These are phyloP conservation scores for Leuciscus waleckii DNA, from an alignment of 2,797 vertebrate species.

Conservation along the genomic window DNA sequence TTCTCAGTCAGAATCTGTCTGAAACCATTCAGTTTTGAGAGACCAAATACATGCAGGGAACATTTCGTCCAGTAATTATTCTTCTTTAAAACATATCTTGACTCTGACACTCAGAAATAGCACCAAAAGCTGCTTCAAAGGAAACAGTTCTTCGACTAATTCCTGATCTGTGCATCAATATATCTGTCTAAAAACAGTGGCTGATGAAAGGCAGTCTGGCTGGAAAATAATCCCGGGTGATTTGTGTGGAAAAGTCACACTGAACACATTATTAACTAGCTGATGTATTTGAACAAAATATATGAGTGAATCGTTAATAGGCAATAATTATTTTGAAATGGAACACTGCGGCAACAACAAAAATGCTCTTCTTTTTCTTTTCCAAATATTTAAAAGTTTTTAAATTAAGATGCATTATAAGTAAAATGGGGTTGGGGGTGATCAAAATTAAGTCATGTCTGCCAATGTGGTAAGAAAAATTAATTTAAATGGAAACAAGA, in stretches of 20 bases:
- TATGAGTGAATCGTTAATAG: background rate
- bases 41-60: background rate
- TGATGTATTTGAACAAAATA: background rate
- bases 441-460: too few relatives aligned
- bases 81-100: background rate
- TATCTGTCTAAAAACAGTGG: too few relatives aligned
- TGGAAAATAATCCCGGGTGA: background rate
- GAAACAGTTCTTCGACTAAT: background rate
- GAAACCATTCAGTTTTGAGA: background rate
- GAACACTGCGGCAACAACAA: too few relatives aligned
- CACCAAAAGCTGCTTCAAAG: background rate
- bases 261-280: background rate
- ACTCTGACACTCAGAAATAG: background rate
- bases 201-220: slow-evolving; percentile 15
- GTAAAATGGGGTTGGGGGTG: too few relatives aligned
- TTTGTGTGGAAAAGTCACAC: background rate
- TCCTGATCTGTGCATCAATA: background rate
- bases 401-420: too few relatives aligned
- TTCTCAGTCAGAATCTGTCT: background rate
- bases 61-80: background rate
- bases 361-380: too few relatives aligned
- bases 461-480: too few relatives aligned
- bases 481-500: too few relatives aligned
- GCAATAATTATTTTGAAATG: background rate
- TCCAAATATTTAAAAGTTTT: too few relatives aligned